phyloP scores from a whole-genome alignment of 2,797 vertebrate genomes.

The Mus spretus region DNA sequence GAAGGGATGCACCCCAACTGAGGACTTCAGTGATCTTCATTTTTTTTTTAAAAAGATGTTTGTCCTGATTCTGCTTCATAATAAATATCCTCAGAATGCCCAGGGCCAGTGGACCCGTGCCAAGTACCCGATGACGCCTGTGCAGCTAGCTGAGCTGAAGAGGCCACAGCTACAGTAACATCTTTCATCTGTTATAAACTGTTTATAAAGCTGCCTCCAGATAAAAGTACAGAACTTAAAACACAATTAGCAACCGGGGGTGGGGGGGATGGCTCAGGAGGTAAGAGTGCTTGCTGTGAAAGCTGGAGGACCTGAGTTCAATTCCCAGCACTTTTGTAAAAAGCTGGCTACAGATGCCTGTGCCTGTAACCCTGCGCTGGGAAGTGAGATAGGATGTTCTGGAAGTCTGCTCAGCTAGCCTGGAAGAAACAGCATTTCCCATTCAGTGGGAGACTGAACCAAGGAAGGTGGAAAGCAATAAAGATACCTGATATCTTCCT shows the following conservation, averaged over 20 bases:
- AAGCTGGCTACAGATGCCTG: neutral
- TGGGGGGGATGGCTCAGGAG: neutral
- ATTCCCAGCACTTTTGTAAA: neutral
- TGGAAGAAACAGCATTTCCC: neutral
- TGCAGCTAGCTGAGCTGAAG: constrained; percentile 6
- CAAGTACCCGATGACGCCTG: neutral
- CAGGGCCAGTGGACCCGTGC: neutral
- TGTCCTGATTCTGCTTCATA: neutral
- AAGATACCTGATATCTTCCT: neutral
- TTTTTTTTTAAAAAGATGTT: neutral
- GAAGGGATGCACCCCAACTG: neutral
- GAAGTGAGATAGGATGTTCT: neutral
- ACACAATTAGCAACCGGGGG: neutral
- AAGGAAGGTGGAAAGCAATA: neutral
- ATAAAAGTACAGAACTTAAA: constrained; percentile 64
- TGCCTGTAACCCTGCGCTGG: neutral
- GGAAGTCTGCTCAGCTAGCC: neutral
- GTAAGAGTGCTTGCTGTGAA: neutral
- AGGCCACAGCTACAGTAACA: neutral
- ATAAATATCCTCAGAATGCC: neutral
- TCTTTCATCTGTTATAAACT: constrained; percentile 64
- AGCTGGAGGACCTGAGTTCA: neutral
- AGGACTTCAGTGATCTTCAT: neutral
- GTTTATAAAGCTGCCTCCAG: constrained; percentile 62
- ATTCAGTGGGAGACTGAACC: neutral